A percentile compares a stretch with the other conserved stretches of the same genome.
phyloP scores from a whole-genome alignment of 2,888 invertebrate species.

The Homarus gammarus region DNA sequence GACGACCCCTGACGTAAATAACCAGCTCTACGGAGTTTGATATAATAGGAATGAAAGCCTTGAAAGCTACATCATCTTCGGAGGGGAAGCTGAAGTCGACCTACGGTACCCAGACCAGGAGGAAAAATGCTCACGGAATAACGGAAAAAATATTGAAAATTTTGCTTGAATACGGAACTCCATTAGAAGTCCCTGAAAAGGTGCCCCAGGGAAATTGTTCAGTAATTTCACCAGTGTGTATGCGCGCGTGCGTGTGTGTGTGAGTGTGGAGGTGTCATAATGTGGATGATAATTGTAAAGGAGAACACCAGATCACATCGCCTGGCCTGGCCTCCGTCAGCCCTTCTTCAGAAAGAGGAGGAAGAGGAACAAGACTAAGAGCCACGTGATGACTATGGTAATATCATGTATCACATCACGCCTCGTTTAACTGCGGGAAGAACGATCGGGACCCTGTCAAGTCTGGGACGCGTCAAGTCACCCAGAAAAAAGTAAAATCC shows the following conservation, averaged over 20 bases:
- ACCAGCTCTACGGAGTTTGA: neutral
- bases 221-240: constrained; percentile 20
- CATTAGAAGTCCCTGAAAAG: constrained; percentile 42
- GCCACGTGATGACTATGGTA: too few relatives aligned
- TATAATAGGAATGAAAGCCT: neutral
- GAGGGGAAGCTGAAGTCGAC: neutral
- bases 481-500: too few relatives aligned
- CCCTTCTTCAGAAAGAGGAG: too few relatives aligned
- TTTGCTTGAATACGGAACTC: constrained; percentile 28
- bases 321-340: too few relatives aligned
- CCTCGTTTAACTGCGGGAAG: too few relatives aligned
- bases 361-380: too few relatives aligned
- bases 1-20: too few relatives aligned
- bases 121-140: constrained; percentile 4
- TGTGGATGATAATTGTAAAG: neutral
- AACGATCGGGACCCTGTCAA: too few relatives aligned
- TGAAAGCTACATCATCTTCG: neutral
- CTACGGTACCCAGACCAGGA: neutral
- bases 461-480: too few relatives aligned
- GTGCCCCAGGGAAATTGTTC: constrained; percentile 20
- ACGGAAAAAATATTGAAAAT: constrained; percentile 16
- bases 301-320: too few relatives aligned
- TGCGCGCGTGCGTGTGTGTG: constrained; percentile 6
- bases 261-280: constrained; percentile 1
- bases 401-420: too few relatives aligned